Evolutionary conservation across 1,140 invertebrate genomes (phyloP).

Genomic region (Mesaphorura yosii): DNA sequence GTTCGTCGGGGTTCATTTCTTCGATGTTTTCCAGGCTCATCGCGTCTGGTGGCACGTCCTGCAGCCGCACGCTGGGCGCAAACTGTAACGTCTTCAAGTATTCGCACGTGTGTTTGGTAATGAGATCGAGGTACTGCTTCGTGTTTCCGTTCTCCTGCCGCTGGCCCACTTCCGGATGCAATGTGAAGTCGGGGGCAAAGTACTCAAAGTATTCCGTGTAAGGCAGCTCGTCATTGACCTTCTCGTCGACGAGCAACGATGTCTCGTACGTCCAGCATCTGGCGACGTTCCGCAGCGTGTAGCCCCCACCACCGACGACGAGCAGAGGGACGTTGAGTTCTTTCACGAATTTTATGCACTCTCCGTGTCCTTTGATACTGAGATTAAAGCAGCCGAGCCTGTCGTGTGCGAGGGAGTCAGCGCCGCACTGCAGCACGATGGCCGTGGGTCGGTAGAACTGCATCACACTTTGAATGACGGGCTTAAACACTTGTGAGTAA

Average conservation of each 20-base stretch:
- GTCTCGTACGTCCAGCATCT: conserved; percentile 99
- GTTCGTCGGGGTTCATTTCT: conserved; percentile 59
- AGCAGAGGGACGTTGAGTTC: conserved; percentile 85
- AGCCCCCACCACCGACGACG: conserved; percentile 92
- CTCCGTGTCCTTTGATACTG: conserved; percentile 79
- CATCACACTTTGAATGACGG: conserved; percentile 84
- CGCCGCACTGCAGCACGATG: conserved; percentile 95
- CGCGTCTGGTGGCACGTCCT: conserved; percentile 66
- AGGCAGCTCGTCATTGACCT: conserved; percentile 81
- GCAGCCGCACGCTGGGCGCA: conserved; percentile 82
- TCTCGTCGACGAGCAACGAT: conserved; percentile 77
- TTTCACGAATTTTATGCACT: conserved; percentile 94
- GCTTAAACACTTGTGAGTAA: conserved; percentile 87
- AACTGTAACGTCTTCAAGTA: conserved; percentile 81
- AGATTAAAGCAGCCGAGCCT: conserved; percentile 79
- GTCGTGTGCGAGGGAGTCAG: conserved; percentile 93
- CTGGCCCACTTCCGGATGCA: conserved; percentile 77
- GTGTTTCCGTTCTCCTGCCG: conserved; percentile 83
- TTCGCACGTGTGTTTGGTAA: conserved; percentile 70
- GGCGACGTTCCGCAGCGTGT: conserved; percentile 93
- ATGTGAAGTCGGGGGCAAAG: conserved; percentile 86
- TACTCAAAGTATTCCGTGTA: conserved; percentile 91
- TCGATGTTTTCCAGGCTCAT: conserved; percentile 47
- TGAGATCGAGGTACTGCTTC: conserved; percentile 79
- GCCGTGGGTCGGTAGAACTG: conserved; percentile 93